Conservation (phyloP, 2,888 invertebrate genomes). For the Cryptocephalus moraei region DNA sequence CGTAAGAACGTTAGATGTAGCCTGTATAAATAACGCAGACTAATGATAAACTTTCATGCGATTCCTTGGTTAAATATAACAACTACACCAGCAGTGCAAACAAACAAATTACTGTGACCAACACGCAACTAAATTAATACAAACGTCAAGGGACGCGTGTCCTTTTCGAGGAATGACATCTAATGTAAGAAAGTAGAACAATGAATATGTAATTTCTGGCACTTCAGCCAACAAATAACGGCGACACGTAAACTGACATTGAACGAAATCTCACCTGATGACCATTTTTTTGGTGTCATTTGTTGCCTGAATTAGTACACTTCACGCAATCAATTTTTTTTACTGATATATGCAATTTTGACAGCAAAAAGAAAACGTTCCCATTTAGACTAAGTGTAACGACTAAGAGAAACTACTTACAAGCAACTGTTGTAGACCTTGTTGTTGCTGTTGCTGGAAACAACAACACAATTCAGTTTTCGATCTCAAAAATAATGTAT, state of each 20-base stretch:
- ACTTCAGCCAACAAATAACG: no score
- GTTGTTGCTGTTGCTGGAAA: conserved; percentile 83
- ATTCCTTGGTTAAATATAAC: conserved; percentile 1
- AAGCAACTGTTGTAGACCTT: conserved; percentile 84
- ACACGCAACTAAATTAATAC: conserved; percentile 5
- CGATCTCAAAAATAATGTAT: conserved; percentile 2
- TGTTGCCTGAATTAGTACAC: no score
- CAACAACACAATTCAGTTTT: conserved; percentile 34
- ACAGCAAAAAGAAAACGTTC: no score
- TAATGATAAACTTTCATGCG: conserved; percentile 9
- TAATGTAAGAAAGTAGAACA: no score
- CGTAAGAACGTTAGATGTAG: neutral
- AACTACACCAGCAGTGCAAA: conserved; percentile 1
- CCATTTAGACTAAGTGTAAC: neutral
- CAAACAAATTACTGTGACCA: conserved; percentile 6
- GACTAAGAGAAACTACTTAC: conserved; percentile 53
- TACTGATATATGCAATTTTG: no score
- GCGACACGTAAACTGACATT: no score
- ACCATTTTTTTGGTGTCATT: no score
- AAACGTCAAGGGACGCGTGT: neutral
- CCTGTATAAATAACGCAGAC: conserved; percentile 4
- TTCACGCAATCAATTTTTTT: no score
- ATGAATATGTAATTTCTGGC: no score
- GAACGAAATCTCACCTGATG: no score
- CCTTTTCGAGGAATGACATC: no score